phyloP scores from a whole-genome alignment of 2,888 invertebrate genomes.

The Lordiphosa andalusiaca region DNA sequence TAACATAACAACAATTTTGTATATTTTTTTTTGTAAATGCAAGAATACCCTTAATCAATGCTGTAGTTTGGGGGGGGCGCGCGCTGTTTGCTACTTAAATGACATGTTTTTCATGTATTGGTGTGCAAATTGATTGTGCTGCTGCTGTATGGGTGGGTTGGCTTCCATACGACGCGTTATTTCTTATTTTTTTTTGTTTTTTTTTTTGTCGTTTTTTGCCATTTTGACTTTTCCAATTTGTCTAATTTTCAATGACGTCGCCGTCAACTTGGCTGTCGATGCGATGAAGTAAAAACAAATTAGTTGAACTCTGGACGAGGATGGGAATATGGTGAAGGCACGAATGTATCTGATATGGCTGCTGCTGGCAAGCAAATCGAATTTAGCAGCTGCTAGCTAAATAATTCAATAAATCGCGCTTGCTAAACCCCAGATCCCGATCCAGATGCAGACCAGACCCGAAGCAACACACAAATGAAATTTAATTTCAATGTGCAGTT shows the following conservation, averaged over 20 bases:
- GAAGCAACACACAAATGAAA: constrained; percentile 49
- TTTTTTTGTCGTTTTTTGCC: constrained; percentile 44
- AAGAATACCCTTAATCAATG: constrained; percentile 19
- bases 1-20: no score
- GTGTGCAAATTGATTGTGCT: constrained; percentile 57
- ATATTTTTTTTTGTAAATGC: neutral
- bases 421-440: constrained; percentile 36
- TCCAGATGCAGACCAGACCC: constrained; percentile 13
- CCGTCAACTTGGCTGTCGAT: constrained; percentile 21
- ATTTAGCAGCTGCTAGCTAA: constrained; percentile 73
- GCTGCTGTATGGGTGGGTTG: constrained; percentile 22
- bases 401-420: constrained; percentile 72
- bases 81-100: constrained; percentile 61
- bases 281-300: constrained; percentile 60
- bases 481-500: constrained; percentile 67
- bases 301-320: constrained; percentile 46
- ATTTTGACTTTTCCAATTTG: constrained; percentile 70
- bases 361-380: constrained; percentile 58
- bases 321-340: constrained; percentile 27
- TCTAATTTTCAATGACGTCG: constrained; percentile 72
- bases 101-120: constrained; percentile 38
- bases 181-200: constrained; percentile 35
- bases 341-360: constrained; percentile 34
- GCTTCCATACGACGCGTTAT: constrained; percentile 15
- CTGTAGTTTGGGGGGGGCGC: constrained; percentile 30